Evolutionary conservation across 2,888 invertebrate species (phyloP).

Genomic region (Cheilosia urbana): DNA sequence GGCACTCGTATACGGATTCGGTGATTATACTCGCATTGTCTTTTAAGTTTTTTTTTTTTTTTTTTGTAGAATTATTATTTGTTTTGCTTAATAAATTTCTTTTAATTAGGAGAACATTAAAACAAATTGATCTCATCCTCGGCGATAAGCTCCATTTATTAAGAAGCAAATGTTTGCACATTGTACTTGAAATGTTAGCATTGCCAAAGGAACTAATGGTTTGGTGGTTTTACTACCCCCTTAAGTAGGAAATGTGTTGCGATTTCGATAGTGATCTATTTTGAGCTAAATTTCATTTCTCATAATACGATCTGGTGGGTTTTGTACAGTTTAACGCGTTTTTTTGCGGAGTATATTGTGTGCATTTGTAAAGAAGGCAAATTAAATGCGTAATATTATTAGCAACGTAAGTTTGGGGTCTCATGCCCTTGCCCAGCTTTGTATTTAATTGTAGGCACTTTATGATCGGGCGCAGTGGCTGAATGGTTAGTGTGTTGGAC

Average conservation of each 20-base stretch:
- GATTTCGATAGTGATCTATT: conserved; percentile 3
- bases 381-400: too few species aligned
- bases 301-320: accelerated
- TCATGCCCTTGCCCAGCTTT: too few species aligned
- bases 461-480: too few species aligned
- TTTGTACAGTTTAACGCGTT: too few species aligned
- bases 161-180: conserved; percentile 49
- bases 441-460: too few species aligned
- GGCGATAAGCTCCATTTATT: conserved; percentile 22
- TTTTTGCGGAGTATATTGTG: too few species aligned
- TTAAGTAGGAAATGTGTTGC: background rate
- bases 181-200: conserved; percentile 42
- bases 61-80: conserved; percentile 24
- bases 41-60: background rate
- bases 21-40: background rate
- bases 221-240: conserved; percentile 21
- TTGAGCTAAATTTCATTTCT: background rate
- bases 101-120: conserved; percentile 53
- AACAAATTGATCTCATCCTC: conserved; percentile 59
- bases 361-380: too few species aligned
- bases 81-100: conserved; percentile 44
- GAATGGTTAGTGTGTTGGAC: too few species aligned
- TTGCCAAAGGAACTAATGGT: conserved; percentile 36
- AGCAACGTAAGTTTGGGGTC: too few species aligned
- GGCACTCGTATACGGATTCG: conserved; percentile 5